Evolutionary conservation across 2,113 vertebrate species (phyloP).

Genomic region (Cyanoliseus patagonus): DNA sequence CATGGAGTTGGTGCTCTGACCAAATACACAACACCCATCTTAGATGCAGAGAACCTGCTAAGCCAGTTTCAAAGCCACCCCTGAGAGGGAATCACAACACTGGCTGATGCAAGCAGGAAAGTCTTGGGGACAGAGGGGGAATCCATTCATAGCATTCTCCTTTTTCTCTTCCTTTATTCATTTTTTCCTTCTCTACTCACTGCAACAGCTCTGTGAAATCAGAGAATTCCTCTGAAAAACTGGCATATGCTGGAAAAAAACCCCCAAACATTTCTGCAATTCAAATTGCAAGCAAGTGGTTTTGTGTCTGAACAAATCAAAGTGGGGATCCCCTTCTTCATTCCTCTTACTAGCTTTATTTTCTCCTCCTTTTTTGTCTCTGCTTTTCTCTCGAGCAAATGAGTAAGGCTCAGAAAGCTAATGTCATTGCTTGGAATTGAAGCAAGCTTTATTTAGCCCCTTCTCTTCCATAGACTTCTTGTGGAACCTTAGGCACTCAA

Average conservation of each 20-base stretch:
- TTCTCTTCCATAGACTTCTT: neutral
- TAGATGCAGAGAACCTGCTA: neutral
- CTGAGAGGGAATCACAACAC: neutral
- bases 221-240: neutral
- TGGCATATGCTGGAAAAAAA: neutral
- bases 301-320: neutral
- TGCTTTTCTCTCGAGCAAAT: neutral
- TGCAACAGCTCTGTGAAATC: neutral
- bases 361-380: neutral
- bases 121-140: neutral
- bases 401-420: neutral
- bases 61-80: neutral
- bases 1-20: neutral
- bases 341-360: neutral
- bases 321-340: neutral
- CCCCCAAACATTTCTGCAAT: neutral
- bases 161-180: neutral
- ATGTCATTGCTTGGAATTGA: neutral
- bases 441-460: neutral
- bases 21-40: neutral
- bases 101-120: neutral
- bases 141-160: neutral
- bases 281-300: neutral
- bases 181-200: neutral
- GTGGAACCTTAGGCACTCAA: neutral